These are phyloP conservation scores for Cryptotermes secundus DNA, from an alignment of 1,140 invertebrate genomes.

Conservation along the genomic window DNA sequence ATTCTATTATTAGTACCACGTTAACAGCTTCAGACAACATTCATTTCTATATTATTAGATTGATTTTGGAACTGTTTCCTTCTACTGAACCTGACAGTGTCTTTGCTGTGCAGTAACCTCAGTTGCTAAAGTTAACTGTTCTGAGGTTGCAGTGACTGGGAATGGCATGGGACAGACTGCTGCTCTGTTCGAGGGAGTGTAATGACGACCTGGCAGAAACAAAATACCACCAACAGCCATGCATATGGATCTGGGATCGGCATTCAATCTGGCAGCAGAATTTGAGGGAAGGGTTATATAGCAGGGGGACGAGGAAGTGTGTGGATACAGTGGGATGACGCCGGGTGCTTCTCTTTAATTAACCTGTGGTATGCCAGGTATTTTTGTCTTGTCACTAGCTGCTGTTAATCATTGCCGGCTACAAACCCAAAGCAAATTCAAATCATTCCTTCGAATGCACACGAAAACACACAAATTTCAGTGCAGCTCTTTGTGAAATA, in stretches of 20 bases:
- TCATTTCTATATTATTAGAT: too few species aligned
- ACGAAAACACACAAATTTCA: too few species aligned
- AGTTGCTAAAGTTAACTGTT: too few species aligned
- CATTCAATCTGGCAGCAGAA: background rate
- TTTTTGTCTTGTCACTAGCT: background rate
- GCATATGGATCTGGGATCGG: background rate
- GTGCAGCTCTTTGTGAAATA: too few species aligned
- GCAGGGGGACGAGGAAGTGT: background rate
- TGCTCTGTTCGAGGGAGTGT: background rate
- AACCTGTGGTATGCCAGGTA: background rate
- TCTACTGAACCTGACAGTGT: too few species aligned
- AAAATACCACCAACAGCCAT: background rate
- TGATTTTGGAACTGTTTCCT: too few species aligned
- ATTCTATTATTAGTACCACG: too few species aligned
- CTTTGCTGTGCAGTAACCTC: too few species aligned
- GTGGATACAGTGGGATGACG: background rate
- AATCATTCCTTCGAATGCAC: background rate
- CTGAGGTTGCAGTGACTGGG: too few species aligned
- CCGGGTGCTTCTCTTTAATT: background rate
- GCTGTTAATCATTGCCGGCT: background rate
- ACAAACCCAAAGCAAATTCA: background rate
- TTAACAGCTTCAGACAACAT: too few species aligned
- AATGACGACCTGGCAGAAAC: background rate
- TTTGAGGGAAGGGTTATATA: background rate
- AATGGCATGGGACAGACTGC: background rate